phyloP scores from a whole-genome alignment of 37 sponge, comb jelly and placozoan species.

The Cliona cf. orientalis region DNA sequence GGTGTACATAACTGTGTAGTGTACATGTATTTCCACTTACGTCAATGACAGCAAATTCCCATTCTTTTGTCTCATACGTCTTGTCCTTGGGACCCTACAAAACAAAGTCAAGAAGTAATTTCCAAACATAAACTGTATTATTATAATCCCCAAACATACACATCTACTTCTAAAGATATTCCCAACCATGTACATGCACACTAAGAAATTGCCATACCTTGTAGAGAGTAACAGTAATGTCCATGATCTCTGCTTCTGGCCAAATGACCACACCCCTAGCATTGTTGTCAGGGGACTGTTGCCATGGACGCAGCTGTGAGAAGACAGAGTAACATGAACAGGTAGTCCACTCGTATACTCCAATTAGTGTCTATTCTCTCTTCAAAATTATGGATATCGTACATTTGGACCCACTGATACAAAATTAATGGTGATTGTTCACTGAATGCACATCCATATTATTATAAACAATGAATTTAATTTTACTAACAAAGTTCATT shows the following conservation, averaged over 20 bases:
- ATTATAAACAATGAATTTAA: too few species aligned
- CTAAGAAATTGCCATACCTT: slow-evolving; percentile 56
- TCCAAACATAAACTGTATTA: too few species aligned
- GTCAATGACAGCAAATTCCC: slow-evolving; percentile 82
- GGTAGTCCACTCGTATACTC: background rate
- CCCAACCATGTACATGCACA: too few species aligned
- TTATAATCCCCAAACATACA: too few species aligned
- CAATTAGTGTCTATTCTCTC: too few species aligned
- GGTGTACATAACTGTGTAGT: background rate
- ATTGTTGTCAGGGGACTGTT: slow-evolving; percentile 75
- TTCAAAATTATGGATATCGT: too few species aligned
- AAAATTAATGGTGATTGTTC: too few species aligned
- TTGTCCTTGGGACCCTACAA: slow-evolving; percentile 68
- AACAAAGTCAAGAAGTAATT: background rate
- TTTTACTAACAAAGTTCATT: too few species aligned
- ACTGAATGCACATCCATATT: too few species aligned
- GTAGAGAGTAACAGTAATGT: slow-evolving; percentile 80
- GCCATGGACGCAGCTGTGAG: slow-evolving; percentile 73
- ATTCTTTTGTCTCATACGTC: slow-evolving; percentile 82
- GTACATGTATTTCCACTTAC: slow-evolving; percentile 24
- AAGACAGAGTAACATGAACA: background rate
- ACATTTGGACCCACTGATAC: too few species aligned
- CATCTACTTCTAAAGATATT: too few species aligned
- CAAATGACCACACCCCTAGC: slow-evolving; percentile 77
- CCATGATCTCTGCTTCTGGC: slow-evolving; percentile 84